phyloP scores from a whole-genome alignment of 2,797 vertebrate genomes.

The Chiropotes sagulatus region DNA sequence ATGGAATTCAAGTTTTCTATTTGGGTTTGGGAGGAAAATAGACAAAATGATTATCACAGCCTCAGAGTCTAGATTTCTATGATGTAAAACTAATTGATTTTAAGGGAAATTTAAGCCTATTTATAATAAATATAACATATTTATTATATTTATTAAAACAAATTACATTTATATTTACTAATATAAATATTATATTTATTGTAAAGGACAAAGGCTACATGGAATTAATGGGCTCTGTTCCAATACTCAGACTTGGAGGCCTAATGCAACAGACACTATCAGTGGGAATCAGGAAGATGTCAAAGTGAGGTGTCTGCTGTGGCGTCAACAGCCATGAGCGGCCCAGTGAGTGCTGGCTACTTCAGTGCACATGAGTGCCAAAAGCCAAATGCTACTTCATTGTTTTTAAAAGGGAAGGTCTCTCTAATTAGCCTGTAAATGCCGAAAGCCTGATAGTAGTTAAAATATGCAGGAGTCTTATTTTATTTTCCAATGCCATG shows the following conservation, averaged over 20 bases:
- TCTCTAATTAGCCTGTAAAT: background rate
- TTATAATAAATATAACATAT: background rate
- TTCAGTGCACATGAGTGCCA: background rate
- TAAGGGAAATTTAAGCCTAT: background rate
- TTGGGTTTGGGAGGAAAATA: background rate
- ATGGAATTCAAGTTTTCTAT: background rate
- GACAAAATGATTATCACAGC: background rate
- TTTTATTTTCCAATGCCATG: background rate
- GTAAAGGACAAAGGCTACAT: background rate
- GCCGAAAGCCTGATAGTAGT: background rate
- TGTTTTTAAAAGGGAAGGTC: background rate
- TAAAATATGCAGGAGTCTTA: background rate
- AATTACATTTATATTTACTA: no score
- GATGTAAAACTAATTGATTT: conserved; percentile 38
- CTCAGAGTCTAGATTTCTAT: background rate
- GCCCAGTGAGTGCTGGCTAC: background rate
- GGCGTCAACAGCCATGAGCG: background rate
- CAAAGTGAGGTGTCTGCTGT: background rate
- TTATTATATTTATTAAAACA: no score
- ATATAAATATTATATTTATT: background rate
- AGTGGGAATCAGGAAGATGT: background rate
- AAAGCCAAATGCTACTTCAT: background rate
- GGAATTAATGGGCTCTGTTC: background rate
- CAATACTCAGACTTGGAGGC: background rate
- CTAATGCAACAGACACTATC: background rate